Evolutionary conservation across 2,113 vertebrate species (phyloP), one percentile per base, ranked within the genome.

Genomic region (Pollimyrus isidori): DNA sequence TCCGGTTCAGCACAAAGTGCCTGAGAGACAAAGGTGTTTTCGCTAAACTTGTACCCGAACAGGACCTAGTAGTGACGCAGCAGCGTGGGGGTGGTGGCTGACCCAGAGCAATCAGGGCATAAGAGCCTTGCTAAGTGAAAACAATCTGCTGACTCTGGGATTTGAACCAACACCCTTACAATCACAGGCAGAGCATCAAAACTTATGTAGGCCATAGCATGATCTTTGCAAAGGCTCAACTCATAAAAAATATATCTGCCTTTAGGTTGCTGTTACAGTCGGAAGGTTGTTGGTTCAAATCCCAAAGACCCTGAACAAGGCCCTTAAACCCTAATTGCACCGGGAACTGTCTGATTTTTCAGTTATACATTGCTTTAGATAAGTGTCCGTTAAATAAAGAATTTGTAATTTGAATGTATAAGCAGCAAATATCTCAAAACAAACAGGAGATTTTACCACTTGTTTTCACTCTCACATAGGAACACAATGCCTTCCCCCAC

Each of bases 1-100:
- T 96, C 91, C 94, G 96, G 93, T 97, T 96, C 91, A 98, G 95
- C 90, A 94, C 92, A 92, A 98, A 97, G 91, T 95, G 92, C 93
- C 97, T 97, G 94, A 6, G 10, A 53, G 30, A 21, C 50, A 83
- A 35, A 30, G 69, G 86, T 21, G 7, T 42, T 80, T 42, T 42
- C 73, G 15, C 13, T 17, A 42, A 80, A 39, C 69, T 76, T 76
- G 23, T 65, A 65, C 23, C 58, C 58, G 26, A 26, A 69, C 62
- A 69, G 62, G 26, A 69, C 26, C 62, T 69, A 13, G 26, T n/a
- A 69, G 62, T 11, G 26, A 69, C 0, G n/a, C 13, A 69, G 62
- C 26, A 11, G 62, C 1, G n/a, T 30, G 62, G 62, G n/a, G n/a
- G 9, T 26, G 10, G 26, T 9, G 26, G 62, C 62, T 30, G n/a